phyloP scores from a whole-genome alignment of 2,888 invertebrate species.

The Alloplasta piceator region DNA sequence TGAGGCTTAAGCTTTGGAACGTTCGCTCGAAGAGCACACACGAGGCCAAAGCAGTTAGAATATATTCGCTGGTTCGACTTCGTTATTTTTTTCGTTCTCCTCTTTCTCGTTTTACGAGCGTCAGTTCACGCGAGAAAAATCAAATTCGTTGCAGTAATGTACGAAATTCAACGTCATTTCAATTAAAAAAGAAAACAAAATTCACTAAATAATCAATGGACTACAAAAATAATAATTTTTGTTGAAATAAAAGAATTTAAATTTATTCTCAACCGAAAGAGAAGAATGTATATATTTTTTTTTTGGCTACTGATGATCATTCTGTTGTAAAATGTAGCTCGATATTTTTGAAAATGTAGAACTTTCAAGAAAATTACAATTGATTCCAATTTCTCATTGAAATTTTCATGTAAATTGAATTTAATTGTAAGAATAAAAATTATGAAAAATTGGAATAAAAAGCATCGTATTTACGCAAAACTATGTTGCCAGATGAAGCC shows the following conservation, averaged over 20 bases:
- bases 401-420: too few species aligned
- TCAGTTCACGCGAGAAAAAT: constrained; percentile 5
- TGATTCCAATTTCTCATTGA: too few species aligned
- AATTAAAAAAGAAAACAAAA: background rate
- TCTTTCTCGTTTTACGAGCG: background rate
- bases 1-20: constrained; percentile 77
- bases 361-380: background rate
- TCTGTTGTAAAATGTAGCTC: too few species aligned
- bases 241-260: background rate
- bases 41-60: constrained; percentile 63
- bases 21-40: constrained; percentile 46
- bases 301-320: too few species aligned
- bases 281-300: too few species aligned
- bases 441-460: too few species aligned
- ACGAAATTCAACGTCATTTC: background rate
- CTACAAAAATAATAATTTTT: background rate
- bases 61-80: constrained; percentile 48
- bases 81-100: constrained; percentile 27
- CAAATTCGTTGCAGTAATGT: background rate
- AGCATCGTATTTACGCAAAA: too few species aligned
- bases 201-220: too few species aligned
- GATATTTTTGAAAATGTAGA: background rate
- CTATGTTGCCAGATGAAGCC: background rate
- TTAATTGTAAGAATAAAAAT: too few species aligned
- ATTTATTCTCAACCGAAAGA: background rate